These are phyloP conservation scores for Cephalotes varians DNA, from an alignment of 2,888 invertebrate species.

Conservation along the genomic window DNA sequence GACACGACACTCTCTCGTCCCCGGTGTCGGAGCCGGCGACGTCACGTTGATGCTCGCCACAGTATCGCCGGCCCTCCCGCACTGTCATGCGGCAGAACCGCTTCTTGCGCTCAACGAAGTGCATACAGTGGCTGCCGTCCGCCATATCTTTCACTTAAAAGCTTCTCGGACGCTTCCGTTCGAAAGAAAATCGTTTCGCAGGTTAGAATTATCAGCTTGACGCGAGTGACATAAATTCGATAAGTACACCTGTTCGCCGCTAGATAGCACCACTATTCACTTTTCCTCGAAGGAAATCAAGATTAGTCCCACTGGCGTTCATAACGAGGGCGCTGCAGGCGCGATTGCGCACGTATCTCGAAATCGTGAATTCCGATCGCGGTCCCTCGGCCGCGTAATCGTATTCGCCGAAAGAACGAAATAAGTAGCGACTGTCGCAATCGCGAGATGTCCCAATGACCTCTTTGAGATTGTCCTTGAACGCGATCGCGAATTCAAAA, in stretches of 20 bases:
- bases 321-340: neutral
- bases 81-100: constrained; percentile 92
- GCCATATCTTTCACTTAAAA: neutral
- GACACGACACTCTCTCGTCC: constrained; percentile 88
- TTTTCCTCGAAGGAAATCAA: neutral
- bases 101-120: constrained; percentile 90
- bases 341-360: neutral
- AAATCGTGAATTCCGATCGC: constrained; percentile 7
- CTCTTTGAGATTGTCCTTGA: neutral
- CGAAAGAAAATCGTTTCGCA: neutral
- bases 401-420: neutral
- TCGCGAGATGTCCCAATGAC: neutral
- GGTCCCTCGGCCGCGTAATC: neutral
- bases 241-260: neutral
- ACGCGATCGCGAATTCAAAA: neutral
- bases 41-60: constrained; percentile 88
- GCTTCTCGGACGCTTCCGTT: neutral
- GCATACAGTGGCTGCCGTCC: constrained; percentile 77
- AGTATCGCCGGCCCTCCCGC: constrained; percentile 89
- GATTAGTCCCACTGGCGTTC: neutral
- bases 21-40: constrained; percentile 36
- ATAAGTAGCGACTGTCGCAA: neutral
- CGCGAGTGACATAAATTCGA: neutral
- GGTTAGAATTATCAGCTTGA: neutral
- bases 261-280: constrained; percentile 4